Conservation (phyloP, 2,113 vertebrate genomes). For the Collichthys lucidus region DNA sequence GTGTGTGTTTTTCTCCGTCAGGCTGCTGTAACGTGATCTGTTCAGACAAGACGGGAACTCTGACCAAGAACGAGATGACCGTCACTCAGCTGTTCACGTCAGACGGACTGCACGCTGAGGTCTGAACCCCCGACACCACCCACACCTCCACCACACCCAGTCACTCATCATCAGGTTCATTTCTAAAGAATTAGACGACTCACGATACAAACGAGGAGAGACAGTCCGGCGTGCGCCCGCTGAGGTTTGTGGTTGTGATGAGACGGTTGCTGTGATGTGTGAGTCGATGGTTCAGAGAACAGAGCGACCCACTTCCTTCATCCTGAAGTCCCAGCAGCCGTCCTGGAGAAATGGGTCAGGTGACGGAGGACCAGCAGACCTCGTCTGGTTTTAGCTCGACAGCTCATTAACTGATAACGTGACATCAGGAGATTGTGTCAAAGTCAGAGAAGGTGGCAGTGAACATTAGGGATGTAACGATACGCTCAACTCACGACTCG, state of each 20-base stretch:
- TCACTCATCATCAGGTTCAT: neutral
- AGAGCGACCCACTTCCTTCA: neutral
- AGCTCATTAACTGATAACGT: neutral
- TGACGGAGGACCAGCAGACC: neutral
- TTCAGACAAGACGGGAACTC: constrained; percentile 97
- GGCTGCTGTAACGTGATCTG: constrained; percentile 99
- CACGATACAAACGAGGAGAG: too few relatives aligned
- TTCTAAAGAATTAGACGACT: too few relatives aligned
- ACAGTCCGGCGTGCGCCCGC: too few relatives aligned
- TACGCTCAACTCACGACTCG: too few relatives aligned
- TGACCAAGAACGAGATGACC: constrained; percentile 99
- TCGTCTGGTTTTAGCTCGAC: neutral
- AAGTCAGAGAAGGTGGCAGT: too few relatives aligned
- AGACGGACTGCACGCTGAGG: constrained; percentile 95
- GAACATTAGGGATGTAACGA: too few relatives aligned
- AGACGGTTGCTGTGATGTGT: neutral
- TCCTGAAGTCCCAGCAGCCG: neutral
- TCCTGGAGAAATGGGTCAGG: constrained; percentile 14
- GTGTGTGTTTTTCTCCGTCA: constrained; percentile 45
- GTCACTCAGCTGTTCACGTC: constrained; percentile 95
- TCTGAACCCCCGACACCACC: constrained; percentile 61
- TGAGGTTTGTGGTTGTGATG: neutral
- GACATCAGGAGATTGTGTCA: too few relatives aligned
- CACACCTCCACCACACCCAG: neutral
- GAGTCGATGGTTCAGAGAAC: neutral